Conservation (phyloP, 2,888 invertebrate genomes). For the Sialis fuliginosa region DNA sequence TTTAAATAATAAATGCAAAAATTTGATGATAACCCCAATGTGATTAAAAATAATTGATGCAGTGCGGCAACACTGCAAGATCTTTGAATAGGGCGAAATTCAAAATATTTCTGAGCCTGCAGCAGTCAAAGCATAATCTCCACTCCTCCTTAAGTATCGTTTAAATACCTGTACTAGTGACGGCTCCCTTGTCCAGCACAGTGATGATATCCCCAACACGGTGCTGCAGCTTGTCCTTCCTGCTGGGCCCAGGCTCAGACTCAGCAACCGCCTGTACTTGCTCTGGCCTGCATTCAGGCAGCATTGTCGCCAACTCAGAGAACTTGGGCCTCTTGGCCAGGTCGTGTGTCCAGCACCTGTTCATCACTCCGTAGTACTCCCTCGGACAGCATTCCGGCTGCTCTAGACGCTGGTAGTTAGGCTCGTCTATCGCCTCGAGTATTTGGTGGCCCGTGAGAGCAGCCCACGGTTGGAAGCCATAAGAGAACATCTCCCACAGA, state of each 20-base stretch:
- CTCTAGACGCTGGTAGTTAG: constrained; percentile 75
- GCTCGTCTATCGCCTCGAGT: constrained; percentile 85
- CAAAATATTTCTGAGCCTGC: too few species aligned
- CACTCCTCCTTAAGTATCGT: too few species aligned
- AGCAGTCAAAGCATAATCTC: too few species aligned
- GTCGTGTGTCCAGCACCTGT: constrained; percentile 93
- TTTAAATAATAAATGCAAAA: too few species aligned
- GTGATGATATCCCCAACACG: constrained; percentile 81
- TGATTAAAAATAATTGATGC: too few species aligned
- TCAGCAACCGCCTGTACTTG: constrained; percentile 66
- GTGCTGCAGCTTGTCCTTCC: constrained; percentile 60
- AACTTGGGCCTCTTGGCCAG: constrained; percentile 78
- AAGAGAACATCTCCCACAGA: constrained; percentile 99
- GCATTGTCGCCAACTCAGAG: constrained; percentile 55
- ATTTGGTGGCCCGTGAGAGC: constrained; percentile 88
- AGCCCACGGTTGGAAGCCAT: constrained; percentile 97
- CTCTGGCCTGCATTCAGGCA: constrained; percentile 80
- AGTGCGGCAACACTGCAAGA: too few species aligned
- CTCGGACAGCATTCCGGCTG: constrained; percentile 89
- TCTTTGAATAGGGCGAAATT: too few species aligned
- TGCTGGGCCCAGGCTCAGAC: constrained; percentile 23
- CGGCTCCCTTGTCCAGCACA: constrained; percentile 67
- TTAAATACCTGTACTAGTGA: constrained; percentile 2
- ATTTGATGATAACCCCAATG: too few species aligned
- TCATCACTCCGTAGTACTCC: constrained; percentile 82